These are phyloP conservation scores for Onychomys arenicola DNA, from an alignment of 2,797 vertebrate species.

Conservation along the genomic window DNA sequence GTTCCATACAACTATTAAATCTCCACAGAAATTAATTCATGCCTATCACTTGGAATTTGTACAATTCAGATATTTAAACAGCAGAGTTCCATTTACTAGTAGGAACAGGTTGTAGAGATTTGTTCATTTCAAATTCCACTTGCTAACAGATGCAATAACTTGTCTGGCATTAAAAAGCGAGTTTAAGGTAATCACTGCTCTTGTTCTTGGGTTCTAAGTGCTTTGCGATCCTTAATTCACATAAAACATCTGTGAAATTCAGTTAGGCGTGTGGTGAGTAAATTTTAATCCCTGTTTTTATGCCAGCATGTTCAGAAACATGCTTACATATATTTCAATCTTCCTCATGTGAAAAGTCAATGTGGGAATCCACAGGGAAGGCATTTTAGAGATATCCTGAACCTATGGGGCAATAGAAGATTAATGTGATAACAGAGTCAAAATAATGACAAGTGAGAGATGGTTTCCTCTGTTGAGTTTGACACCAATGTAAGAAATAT, in stretches of 20 bases:
- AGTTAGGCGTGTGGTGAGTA: slow-evolving; percentile 80
- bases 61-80: slow-evolving; percentile 87
- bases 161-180: slow-evolving; percentile 80
- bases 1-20: slow-evolving; percentile 85
- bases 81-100: slow-evolving; percentile 74
- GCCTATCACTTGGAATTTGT: slow-evolving; percentile 87
- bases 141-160: slow-evolving; percentile 80
- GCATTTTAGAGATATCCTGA: slow-evolving; percentile 57
- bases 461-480: not conserved
- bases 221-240: slow-evolving; percentile 83
- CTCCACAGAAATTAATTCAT: slow-evolving; percentile 87
- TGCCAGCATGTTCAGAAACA: slow-evolving; percentile 70
- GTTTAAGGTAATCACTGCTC: slow-evolving; percentile 83
- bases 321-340: slow-evolving; percentile 67
- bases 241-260: slow-evolving; percentile 85
- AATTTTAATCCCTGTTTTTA: slow-evolving; percentile 83
- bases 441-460: slow-evolving; percentile 28
- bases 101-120: slow-evolving; percentile 88
- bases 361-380: slow-evolving; percentile 23
- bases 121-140: slow-evolving; percentile 89
- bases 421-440: slow-evolving; percentile 36
- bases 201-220: slow-evolving; percentile 83
- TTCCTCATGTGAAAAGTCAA: slow-evolving; percentile 64
- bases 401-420: slow-evolving; percentile 42
- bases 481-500: not conserved